Base-by-base conservation (phyloP, 2,113 vertebrate species). In the Egretta garzetta region DNA sequence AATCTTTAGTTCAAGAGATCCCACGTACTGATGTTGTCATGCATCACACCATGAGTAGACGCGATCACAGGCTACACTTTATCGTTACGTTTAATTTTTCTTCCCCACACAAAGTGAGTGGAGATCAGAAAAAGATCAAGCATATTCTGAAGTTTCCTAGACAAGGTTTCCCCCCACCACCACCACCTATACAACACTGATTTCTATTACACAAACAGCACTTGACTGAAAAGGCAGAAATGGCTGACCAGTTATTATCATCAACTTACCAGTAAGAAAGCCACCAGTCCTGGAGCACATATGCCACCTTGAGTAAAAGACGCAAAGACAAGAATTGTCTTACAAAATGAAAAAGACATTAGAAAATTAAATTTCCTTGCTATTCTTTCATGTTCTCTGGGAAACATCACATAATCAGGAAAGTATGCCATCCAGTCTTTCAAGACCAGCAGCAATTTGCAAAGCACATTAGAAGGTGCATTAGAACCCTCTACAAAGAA, bases 221-320 rank as follows among this genome's bases (percentile, higher is more conserved):
- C 53, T 26, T 56, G 10, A 33, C 33, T 9, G 9, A 37, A 74
- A 88, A 79, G 32, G 26, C 14, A 92, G 43, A 66, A 94, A 66
- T 35, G 58, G 97, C 97, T 95, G 64, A 99, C 98, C 99, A 99
- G 77, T 99, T 82, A 37, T 35, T 58, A 80, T n/a, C 20, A 81
- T 56, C 53, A 89, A 98, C 99, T 98, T 93, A 99, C 99, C 99
- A 99, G 86, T 99, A 98, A 27, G 99, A 99, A 93, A 99, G 98
- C 99, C 99, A 99, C 99, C 99, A 99, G 92, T 99, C 99, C 92
- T 99, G 99, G 52, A 99, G 96, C 60, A 99, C 95, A 81, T 98
- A 99, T 13, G 98, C 75, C 23, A 98, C 97, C 99, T 99, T 86
- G 4, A 93, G 56, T 35, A 89, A 68, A 91, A 90, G 39, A 95